These are phyloP conservation scores for Chaetogeoica ovagalla DNA, from an alignment of 2,888 invertebrate genomes.

Conservation along the genomic window DNA sequence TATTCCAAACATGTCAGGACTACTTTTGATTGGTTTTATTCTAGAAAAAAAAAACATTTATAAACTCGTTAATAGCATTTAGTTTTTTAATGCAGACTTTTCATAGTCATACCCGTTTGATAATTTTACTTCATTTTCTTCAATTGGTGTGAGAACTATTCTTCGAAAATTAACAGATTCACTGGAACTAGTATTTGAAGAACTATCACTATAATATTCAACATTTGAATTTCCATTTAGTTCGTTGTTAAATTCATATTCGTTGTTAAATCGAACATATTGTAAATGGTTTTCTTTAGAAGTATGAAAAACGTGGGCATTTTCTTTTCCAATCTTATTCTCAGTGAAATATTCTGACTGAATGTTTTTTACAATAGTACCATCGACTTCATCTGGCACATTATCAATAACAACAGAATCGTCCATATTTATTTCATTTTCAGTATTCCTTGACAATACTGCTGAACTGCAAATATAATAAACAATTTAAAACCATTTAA, in stretches of 20 bases:
- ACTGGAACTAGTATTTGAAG: conserved; percentile 32
- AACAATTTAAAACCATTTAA: not conserved
- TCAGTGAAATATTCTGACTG: conserved; percentile 12
- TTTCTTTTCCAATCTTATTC: not conserved
- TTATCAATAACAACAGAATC: conserved; percentile 24
- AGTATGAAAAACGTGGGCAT: not conserved
- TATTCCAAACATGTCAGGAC: conserved; percentile 45
- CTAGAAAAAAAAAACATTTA: conserved; percentile 21
- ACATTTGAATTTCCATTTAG: conserved; percentile 25
- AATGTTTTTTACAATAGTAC: not conserved
- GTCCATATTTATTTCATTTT: conserved; percentile 12
- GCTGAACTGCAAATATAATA: conserved; percentile 32
- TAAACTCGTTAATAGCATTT: not conserved
- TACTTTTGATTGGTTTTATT: conserved; percentile 52
- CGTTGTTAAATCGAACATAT: conserved; percentile 33
- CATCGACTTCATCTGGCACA: conserved; percentile 13
- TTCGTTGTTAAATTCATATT: conserved; percentile 1
- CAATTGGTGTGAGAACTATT: conserved; percentile 33
- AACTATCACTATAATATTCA: conserved; percentile 2
- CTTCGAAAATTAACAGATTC: conserved; percentile 33
- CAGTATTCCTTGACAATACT: conserved; percentile 12
- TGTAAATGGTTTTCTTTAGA: conserved; percentile 29
- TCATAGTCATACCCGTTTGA: conserved; percentile 37
- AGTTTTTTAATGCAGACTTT: not conserved
- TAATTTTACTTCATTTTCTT: conserved; percentile 32